A percentile compares a stretch with the other conserved stretches of the same genome.
Conservation (phyloP, 1,140 invertebrate genomes). For the Drosophila azteca region DNA sequence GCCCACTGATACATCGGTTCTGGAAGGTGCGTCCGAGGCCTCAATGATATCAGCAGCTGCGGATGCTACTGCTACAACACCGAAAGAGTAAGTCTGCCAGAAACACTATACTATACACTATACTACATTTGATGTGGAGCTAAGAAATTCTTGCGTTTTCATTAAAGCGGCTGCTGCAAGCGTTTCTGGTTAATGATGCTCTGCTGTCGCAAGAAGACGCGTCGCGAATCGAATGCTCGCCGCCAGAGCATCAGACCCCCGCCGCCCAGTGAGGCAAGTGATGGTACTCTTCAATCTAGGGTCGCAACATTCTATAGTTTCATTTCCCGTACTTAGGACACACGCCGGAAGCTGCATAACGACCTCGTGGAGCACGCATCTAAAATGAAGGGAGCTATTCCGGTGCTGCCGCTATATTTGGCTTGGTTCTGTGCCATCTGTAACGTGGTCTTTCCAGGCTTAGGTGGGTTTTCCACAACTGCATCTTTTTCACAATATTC, state of each 20-base stretch:
- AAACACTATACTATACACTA: not conserved
- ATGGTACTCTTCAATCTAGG: not conserved
- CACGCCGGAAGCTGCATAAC: constrained; percentile 90
- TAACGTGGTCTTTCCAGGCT: constrained; percentile 93
- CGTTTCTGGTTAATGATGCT: constrained; percentile 73
- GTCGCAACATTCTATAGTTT: not conserved
- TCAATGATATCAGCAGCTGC: constrained; percentile 36
- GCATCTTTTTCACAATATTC: not conserved
- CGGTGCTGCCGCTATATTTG: constrained; percentile 91
- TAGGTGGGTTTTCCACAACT: constrained; percentile 86
- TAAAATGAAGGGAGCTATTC: constrained; percentile 94
- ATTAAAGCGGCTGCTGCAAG: constrained; percentile 69
- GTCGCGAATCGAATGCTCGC: constrained; percentile 84
- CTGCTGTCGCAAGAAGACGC: constrained; percentile 81
- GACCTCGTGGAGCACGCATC: constrained; percentile 91
- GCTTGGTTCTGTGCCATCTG: constrained; percentile 94
- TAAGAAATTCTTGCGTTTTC: too few relatives aligned
- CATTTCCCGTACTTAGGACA: constrained; percentile 85
- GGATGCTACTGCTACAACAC: constrained; percentile 37
- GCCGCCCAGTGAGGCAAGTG: constrained; percentile 85
- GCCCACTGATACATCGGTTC: constrained; percentile 68
- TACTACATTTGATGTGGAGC: not conserved
- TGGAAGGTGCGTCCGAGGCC: constrained; percentile 71
- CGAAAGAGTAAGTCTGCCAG: constrained; percentile 53
- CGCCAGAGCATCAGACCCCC: constrained; percentile 86